phyloP scores from a whole-genome alignment of 2,888 invertebrate species.

The Lepidochitona cinerea region DNA sequence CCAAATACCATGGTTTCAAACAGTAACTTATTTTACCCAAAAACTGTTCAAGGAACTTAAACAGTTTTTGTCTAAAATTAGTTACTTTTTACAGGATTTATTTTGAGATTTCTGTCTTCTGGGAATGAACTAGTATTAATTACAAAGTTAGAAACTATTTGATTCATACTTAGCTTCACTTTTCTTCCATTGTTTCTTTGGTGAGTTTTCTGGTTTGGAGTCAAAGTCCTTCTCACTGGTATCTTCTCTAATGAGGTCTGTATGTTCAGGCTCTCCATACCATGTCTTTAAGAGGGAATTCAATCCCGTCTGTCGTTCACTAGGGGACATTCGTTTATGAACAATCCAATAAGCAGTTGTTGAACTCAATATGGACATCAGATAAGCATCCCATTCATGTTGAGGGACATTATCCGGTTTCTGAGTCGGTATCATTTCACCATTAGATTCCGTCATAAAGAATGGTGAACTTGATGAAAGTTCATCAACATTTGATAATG shows the following conservation, averaged over 20 bases:
- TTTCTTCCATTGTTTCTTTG: slow-evolving; percentile 43
- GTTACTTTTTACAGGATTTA: no score
- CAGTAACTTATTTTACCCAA: no score
- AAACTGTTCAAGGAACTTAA: no score
- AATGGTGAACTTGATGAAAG: slow-evolving; percentile 6
- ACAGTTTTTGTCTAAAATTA: no score
- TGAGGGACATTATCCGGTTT: not conserved
- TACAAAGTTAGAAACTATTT: no score
- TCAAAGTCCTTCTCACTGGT: slow-evolving; percentile 48
- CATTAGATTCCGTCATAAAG: slow-evolving; percentile 17
- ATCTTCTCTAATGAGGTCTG: slow-evolving; percentile 58
- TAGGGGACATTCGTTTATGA: slow-evolving; percentile 45
- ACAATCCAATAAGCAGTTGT: slow-evolving; percentile 70
- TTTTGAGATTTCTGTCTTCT: no score
- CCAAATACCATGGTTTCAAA: no score
- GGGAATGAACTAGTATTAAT: no score
- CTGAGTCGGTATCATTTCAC: not conserved
- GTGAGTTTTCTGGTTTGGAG: slow-evolving; percentile 25
- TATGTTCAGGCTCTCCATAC: slow-evolving; percentile 58
- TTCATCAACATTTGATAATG: not conserved
- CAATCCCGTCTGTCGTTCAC: slow-evolving; percentile 51
- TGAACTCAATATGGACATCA: slow-evolving; percentile 63
- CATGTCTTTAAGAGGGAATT: slow-evolving; percentile 45
- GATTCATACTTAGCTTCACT: slow-evolving; percentile 50
- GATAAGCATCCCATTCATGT: slow-evolving; percentile 66